A percentile compares a stretch with the other conserved stretches of the same genome.
Conservation (phyloP, 2,113 vertebrate species). For the Cynopterus brachyotis region DNA sequence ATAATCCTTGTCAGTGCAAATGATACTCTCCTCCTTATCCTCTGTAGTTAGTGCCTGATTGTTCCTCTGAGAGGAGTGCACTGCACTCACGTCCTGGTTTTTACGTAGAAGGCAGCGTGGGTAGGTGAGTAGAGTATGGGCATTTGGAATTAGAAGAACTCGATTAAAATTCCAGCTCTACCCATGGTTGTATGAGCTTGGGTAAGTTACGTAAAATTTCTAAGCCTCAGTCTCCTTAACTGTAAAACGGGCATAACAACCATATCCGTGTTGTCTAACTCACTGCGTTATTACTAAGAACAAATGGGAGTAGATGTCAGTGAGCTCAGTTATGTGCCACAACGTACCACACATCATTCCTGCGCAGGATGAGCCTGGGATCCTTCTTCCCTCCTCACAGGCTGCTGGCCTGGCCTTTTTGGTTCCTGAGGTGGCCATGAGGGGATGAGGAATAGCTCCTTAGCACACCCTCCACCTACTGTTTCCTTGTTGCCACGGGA, state of each 20-base stretch:
- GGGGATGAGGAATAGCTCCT: not conserved
- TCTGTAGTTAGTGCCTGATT: not conserved
- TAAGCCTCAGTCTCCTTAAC: not conserved
- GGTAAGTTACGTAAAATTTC: not conserved
- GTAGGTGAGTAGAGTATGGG: not conserved
- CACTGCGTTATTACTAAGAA: not conserved
- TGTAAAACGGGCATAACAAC: not conserved
- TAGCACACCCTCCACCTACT: no score
- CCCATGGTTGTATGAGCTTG: not conserved
- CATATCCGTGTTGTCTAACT: not conserved
- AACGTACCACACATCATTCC: fast-evolving
- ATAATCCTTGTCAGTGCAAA: fast-evolving
- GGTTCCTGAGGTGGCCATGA: not conserved
- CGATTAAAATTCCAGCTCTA: not conserved
- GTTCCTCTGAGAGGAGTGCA: fast-evolving
- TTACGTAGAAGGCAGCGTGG: not conserved
- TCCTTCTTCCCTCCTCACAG: not conserved
- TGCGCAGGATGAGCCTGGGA: not conserved
- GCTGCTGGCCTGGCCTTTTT: not conserved
- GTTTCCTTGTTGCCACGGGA: not conserved
- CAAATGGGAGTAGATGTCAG: not conserved
- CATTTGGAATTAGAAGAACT: not conserved
- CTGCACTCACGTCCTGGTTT: fast-evolving
- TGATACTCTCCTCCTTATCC: not conserved
- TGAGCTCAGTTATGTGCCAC: not conserved